These are phyloP conservation scores for Gorsachius goisagi DNA, from an alignment of 2,113 vertebrate genomes.

Conservation along the genomic window DNA sequence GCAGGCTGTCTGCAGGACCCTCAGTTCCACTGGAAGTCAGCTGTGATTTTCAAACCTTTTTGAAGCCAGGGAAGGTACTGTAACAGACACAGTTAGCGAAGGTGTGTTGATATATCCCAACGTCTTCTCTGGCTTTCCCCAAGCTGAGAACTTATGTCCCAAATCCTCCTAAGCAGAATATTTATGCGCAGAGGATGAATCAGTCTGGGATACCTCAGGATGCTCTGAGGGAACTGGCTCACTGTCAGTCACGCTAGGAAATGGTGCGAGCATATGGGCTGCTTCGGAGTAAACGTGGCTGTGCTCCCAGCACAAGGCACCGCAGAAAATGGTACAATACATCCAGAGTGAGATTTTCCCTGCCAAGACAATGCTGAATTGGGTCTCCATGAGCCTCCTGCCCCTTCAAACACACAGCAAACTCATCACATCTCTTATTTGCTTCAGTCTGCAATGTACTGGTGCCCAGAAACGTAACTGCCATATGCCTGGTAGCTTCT, in stretches of 20 bases:
- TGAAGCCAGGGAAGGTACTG: neutral
- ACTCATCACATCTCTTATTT: neutral
- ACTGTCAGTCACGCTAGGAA: neutral
- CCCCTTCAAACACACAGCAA: neutral
- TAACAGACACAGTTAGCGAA: neutral
- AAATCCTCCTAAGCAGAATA: neutral
- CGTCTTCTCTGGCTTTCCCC: neutral
- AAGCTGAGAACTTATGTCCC: neutral
- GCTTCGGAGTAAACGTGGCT: neutral
- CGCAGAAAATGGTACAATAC: neutral
- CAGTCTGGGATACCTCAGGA: neutral
- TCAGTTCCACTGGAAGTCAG: neutral
- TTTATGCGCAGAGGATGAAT: neutral
- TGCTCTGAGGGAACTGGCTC: neutral
- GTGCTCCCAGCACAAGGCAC: neutral
- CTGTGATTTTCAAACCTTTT: neutral
- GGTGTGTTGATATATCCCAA: neutral
- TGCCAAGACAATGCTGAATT: neutral
- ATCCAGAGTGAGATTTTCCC: neutral
- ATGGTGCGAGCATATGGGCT: constrained; percentile 7
- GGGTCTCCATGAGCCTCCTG: neutral
- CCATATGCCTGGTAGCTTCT: neutral
- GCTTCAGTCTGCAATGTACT: neutral
- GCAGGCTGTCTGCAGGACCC: neutral
- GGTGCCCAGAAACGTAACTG: neutral